Evolutionary conservation across 2,797 vertebrate species (phyloP).

Genomic region (Huso huso): DNA sequence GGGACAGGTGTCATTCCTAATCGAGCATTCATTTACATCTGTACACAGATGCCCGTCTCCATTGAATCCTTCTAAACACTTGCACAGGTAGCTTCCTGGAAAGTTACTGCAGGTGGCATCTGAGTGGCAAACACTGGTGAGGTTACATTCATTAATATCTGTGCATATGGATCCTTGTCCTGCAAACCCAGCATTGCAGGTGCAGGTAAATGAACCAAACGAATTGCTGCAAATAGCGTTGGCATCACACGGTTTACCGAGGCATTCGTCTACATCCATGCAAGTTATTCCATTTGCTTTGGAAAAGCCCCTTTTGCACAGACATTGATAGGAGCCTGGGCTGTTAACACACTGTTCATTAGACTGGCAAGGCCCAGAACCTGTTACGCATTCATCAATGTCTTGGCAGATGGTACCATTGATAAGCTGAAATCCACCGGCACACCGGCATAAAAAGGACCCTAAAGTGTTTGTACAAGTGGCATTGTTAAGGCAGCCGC

Average conservation of each 20-base stretch:
- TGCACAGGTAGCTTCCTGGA: conserved; percentile 53
- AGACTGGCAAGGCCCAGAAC: conserved; percentile 38
- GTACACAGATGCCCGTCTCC: conserved; percentile 61
- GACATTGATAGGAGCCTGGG: conserved; percentile 57
- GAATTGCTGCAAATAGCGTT: conserved; percentile 65
- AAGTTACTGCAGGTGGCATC: conserved; percentile 53
- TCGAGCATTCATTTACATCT: conserved; percentile 61
- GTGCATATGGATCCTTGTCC: conserved; percentile 55
- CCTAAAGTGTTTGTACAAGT: conserved; percentile 57
- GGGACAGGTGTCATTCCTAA: conserved; percentile 47
- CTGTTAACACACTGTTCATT: conserved; percentile 63
- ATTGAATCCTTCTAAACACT: conserved; percentile 56
- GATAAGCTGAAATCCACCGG: conserved; percentile 46
- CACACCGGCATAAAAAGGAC: conserved; percentile 61
- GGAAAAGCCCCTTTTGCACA: conserved; percentile 53
- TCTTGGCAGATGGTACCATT: conserved; percentile 64
- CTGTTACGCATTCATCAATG: conserved; percentile 57
- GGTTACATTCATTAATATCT: conserved; percentile 62
- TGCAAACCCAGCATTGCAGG: conserved; percentile 59
- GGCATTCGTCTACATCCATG: conserved; percentile 62
- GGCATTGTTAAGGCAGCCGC: conserved; percentile 59
- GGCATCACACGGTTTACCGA: conserved; percentile 46
- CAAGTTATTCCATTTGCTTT: conserved; percentile 47
- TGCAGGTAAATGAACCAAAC: conserved; percentile 56
- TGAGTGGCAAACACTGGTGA: conserved; percentile 40